These are phyloP conservation scores for Rhinoraja longicauda DNA, from an alignment of 2,797 vertebrate genomes.

Conservation along the genomic window DNA sequence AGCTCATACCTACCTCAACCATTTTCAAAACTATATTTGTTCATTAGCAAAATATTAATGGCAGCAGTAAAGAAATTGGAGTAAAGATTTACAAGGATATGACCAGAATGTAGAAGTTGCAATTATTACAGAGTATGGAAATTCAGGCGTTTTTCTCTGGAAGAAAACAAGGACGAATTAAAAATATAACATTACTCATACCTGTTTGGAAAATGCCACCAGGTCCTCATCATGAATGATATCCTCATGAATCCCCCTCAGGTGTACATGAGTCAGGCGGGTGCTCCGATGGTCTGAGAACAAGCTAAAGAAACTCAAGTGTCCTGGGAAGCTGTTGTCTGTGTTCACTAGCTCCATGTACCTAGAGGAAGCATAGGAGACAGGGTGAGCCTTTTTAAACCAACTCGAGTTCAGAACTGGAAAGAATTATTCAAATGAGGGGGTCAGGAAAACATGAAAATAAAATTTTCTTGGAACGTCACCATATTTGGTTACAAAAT, in stretches of 20 bases:
- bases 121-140: neutral
- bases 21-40: neutral
- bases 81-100: neutral
- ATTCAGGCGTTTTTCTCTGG: neutral
- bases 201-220: slow-evolving; percentile 91
- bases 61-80: neutral
- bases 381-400: neutral
- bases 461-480: neutral
- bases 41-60: neutral
- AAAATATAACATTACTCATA: slow-evolving; percentile 42
- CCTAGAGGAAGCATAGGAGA: slow-evolving; percentile 53
- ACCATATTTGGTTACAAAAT: no score
- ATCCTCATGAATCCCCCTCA: slow-evolving; percentile 65
- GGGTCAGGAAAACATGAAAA: neutral
- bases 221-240: slow-evolving; percentile 85
- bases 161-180: neutral
- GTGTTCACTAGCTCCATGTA: slow-evolving; percentile 89
- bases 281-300: slow-evolving; percentile 91
- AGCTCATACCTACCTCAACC: neutral
- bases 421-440: neutral
- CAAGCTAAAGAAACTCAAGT: slow-evolving; percentile 88
- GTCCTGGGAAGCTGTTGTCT: slow-evolving; percentile 81
- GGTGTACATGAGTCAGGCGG: slow-evolving; percentile 80
- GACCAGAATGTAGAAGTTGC: neutral
- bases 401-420: neutral